These are phyloP conservation scores for Phoxinus phoxinus DNA, from an alignment of 2,113 vertebrate species.

Conservation along the genomic window DNA sequence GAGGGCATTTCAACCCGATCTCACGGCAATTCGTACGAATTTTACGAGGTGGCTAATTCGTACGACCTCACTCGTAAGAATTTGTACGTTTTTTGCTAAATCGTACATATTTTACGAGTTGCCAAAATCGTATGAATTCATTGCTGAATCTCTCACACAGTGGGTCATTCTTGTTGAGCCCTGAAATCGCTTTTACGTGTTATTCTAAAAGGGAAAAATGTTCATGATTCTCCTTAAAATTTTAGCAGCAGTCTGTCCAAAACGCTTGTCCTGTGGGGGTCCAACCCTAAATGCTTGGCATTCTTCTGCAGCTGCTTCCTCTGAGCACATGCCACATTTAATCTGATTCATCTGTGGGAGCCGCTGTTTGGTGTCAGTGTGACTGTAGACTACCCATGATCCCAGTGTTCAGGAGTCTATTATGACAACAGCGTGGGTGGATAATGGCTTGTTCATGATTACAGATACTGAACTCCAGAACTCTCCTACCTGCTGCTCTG, in stretches of 20 bases:
- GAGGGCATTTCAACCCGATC: too few relatives aligned
- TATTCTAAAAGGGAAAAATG: neutral
- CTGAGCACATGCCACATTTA: neutral
- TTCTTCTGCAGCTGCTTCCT: neutral
- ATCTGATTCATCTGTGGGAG: neutral
- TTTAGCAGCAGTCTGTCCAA: neutral
- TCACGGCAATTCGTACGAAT: too few relatives aligned
- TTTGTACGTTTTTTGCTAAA: too few relatives aligned
- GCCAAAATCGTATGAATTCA: too few relatives aligned
- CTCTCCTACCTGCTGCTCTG: slow-evolving; percentile 59
- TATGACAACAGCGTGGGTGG: slow-evolving; percentile 37
- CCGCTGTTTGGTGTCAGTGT: neutral
- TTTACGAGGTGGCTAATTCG: too few relatives aligned
- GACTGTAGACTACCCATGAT: neutral
- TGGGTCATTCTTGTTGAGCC: too few relatives aligned
- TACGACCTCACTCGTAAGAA: too few relatives aligned
- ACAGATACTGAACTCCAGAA: slow-evolving; percentile 58
- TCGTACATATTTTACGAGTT: too few relatives aligned
- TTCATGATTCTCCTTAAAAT: neutral
- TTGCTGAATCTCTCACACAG: too few relatives aligned
- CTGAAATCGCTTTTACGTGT: neutral
- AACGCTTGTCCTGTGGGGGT: neutral
- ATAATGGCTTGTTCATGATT: slow-evolving; percentile 58
- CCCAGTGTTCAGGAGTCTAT: neutral
- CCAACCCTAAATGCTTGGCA: slow-evolving; percentile 23